phyloP scores from a whole-genome alignment of 2,113 vertebrate genomes.

The Pantherophis guttatus region DNA sequence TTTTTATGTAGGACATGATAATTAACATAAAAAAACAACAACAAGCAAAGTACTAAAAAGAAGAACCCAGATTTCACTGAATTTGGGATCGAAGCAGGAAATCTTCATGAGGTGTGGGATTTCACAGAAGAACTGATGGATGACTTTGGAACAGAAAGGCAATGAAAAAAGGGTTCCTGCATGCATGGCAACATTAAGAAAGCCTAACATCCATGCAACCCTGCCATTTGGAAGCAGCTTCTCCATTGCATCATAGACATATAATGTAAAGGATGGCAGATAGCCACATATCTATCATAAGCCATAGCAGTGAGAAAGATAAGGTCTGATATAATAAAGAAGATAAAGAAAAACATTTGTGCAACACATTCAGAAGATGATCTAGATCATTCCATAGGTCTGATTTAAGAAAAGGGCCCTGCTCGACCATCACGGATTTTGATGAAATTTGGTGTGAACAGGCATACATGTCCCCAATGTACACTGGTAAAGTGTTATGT shows the following conservation, averaged over 20 bases:
- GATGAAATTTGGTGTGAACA: too few relatives aligned
- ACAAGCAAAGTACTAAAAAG: background rate
- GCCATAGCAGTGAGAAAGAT: constrained; percentile 3
- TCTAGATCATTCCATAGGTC: too few relatives aligned
- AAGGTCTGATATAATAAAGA: background rate
- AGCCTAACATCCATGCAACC: background rate
- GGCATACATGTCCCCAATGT: too few relatives aligned
- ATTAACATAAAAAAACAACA: background rate
- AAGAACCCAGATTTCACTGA: background rate
- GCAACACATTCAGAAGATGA: constrained; percentile 3
- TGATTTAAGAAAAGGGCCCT: too few relatives aligned
- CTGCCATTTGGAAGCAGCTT: background rate
- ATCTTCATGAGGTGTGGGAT: background rate
- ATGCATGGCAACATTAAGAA: background rate
- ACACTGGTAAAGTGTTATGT: too few relatives aligned
- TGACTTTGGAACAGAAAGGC: background rate
- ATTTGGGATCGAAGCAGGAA: background rate
- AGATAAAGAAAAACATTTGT: background rate
- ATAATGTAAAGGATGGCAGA: constrained; percentile 1
- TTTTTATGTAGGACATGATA: background rate
- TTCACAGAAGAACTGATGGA: background rate
- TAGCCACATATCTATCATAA: constrained; percentile 8
- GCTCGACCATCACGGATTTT: too few relatives aligned
- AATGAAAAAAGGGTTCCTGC: background rate
- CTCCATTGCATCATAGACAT: background rate